Base-by-base conservation (phyloP, 2,888 invertebrate species). In the Drosophila tripunctata region DNA sequence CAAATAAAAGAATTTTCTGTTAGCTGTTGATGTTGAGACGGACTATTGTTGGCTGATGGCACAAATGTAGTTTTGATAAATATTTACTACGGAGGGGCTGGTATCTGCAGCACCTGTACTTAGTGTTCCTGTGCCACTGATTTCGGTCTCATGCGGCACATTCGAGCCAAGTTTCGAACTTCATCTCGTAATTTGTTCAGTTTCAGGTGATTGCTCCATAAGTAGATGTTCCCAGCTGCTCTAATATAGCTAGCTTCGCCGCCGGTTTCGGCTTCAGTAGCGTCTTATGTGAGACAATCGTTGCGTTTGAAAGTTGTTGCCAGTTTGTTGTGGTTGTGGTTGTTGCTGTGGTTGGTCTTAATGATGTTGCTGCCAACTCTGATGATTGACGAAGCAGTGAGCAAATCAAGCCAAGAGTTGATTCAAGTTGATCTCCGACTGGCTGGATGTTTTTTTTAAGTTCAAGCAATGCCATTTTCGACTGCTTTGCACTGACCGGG, bases 391-490 rank as follows among this genome's bases (percentile, higher is more conserved):
- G 14, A 10, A 36, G 8, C 6, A 31, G 4, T 4, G 24, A 19
- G 1, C 24, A 27, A 10, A 8, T 24, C 0, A 21, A 5, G 8
- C 15, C n/a, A 27, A 31, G 27, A 15, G 12, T 12, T n/a, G 44
- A 6, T 31, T 62, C 66, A 1, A 22, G 15, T 8, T 48, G 40
- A 8, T 71, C 64, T 31, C 73, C 67, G 5, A 38, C 43, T 2
- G 78, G 79, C 41, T 85, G 96, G 94, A 90, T 95, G 93, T 31
- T 94, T 93, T 87, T 96, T 85, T 95, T 95, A 58, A 95, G 91
- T 64, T 94, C 93, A 12, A 98, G 93, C 68, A 98, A 92, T 14
- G 95, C 94, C 88, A 96, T 95, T 78, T 96, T 96, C 35, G 97
- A 95, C 89, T 96, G 94, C 75, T 95, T 95, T 71, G 94, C 94